Conservation (phyloP, 2,888 invertebrate species). For the Pammene fasciana region DNA sequence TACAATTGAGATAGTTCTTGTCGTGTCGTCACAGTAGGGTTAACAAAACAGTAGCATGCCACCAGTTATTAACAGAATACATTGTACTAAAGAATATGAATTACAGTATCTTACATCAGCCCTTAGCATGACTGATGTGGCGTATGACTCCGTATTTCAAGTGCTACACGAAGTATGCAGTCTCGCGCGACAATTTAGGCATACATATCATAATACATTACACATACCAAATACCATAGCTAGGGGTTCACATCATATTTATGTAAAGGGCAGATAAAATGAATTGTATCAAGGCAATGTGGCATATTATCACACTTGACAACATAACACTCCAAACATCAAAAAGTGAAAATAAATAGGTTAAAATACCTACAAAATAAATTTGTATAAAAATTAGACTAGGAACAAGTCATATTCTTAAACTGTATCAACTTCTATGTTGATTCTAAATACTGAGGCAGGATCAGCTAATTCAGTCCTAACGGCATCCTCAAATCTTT, state of each 20-base stretch:
- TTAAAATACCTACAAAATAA: background rate
- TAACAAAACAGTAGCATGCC: too few relatives aligned
- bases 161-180: too few relatives aligned
- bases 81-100: background rate
- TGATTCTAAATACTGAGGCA: constrained; percentile 89
- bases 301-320: too few relatives aligned
- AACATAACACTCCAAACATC: background rate
- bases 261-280: background rate
- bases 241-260: background rate
- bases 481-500: constrained; percentile 91
- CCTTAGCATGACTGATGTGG: too few relatives aligned
- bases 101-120: background rate
- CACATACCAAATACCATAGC: too few relatives aligned
- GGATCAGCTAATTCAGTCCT: constrained; percentile 87
- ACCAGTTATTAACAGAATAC: background rate
- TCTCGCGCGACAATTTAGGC: too few relatives aligned
- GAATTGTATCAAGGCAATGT: background rate
- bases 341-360: constrained; percentile 12
- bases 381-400: constrained; percentile 19
- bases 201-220: too few relatives aligned
- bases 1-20: too few relatives aligned
- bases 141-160: too few relatives aligned
- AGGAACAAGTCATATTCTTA: constrained; percentile 46
- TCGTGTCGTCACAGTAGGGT: too few relatives aligned
- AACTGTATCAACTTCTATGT: constrained; percentile 88